Conservation (phyloP, 2,797 vertebrate genomes). For the Myotis planiceps region DNA sequence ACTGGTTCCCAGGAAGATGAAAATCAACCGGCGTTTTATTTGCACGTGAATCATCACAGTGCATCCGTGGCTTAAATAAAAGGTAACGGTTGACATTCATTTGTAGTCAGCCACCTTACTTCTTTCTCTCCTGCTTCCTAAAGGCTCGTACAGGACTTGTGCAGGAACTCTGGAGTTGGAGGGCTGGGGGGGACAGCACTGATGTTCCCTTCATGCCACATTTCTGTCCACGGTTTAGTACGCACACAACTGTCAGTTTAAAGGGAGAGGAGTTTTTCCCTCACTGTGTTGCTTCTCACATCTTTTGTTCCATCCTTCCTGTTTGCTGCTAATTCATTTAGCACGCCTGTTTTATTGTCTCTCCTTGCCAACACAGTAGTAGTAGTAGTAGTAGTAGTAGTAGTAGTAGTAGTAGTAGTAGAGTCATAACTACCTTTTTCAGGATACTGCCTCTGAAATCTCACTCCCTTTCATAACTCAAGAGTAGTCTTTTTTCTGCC, state of each 20-base stretch:
- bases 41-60: background rate
- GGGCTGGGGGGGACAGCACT: background rate
- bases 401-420: background rate
- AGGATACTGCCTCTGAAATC: background rate
- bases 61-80: background rate
- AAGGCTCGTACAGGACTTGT: background rate
- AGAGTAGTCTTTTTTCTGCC: background rate
- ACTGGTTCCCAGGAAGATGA: background rate
- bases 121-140: background rate
- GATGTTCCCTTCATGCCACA: background rate
- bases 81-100: background rate
- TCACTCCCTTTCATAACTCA: slow-evolving; percentile 7
- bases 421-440: background rate
- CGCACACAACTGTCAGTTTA: background rate
- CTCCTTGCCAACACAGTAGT: background rate
- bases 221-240: background rate
- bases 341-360: background rate
- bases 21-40: background rate
- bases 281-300: background rate
- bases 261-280: background rate
- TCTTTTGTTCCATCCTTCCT: background rate
- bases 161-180: background rate
- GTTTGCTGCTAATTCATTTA: background rate
- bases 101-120: background rate
- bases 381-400: background rate